Evolutionary conservation across 2,797 vertebrate genomes (phyloP), one percentile per base, ranked within the genome.

Genomic region (Sebastes vulpes): DNA sequence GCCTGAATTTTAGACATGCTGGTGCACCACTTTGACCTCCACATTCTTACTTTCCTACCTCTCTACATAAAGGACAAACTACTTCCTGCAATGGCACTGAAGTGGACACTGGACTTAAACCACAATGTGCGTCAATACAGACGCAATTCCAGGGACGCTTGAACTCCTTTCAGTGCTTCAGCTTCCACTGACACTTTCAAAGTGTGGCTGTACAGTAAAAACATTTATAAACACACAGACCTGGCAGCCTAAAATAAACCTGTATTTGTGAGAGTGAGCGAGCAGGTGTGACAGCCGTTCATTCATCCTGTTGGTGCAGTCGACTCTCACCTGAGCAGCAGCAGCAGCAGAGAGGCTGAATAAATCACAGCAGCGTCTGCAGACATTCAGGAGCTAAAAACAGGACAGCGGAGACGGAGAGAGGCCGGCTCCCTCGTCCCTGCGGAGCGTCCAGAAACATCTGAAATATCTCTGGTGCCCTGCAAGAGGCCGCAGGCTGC

Each of bases 331-430:
- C 81, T 88, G 89, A 86, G 70, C 71, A 21, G 68, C 81, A 86
- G 70, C 71, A 56, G 83, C 54, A 31, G 72, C 56, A 61, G 60
- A 73, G 66, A 70, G 74, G 72, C 64, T 57, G 76, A 80, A 93
- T 93, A 89, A 90, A 93, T 93, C 90, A 92, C 74, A 4, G 75
- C 79, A 38, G 71, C 53, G 48, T 86, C 89, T 89, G 70, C 60
- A 82, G 86, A 84, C 89, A 12, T 29, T n/a, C 70, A 23, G 81
- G 31, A 86, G 83, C 89, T 90, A 87, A 91, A 91, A 89, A 82
- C 85, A 89, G 89, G 84, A 73, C 57, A n/a, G 77, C 31, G 2
- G 81, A 86, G 82, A 79, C 42, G 20, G 73, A 59, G 83, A 58
- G 79, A 66, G 65, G 66, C 18, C 18, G 35, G 23, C 64, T 25